Evolutionary conservation across 2,113 vertebrate genomes (phyloP).

Genomic region (Sturnira hondurensis): DNA sequence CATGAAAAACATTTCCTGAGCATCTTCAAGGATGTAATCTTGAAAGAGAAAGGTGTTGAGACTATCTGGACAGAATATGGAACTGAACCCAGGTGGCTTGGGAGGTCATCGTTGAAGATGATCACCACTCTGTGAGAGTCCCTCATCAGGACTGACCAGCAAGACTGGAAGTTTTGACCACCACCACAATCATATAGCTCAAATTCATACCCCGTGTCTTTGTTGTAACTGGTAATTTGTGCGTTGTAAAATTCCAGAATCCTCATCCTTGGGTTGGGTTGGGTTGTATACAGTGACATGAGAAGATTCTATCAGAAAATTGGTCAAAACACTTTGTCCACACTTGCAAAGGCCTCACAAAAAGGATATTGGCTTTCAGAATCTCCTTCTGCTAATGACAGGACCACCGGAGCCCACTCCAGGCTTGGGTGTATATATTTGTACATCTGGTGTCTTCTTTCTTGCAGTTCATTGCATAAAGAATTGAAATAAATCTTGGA

Average conservation of each 20-base stretch:
- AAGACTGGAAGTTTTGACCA: slow-evolving; percentile 93
- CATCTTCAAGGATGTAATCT: too few relatives aligned
- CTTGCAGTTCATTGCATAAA: not conserved
- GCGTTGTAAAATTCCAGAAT: slow-evolving; percentile 94
- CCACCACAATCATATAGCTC: slow-evolving; percentile 97
- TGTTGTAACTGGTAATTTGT: slow-evolving; percentile 76
- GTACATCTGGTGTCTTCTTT: not conserved
- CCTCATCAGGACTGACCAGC: slow-evolving; percentile 95
- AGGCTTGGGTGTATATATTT: not conserved
- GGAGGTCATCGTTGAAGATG: slow-evolving; percentile 90
- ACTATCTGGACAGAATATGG: too few relatives aligned
- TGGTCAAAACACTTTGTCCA: slow-evolving; percentile 91
- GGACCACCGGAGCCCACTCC: not conserved
- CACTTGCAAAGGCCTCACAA: slow-evolving; percentile 77
- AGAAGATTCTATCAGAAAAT: slow-evolving; percentile 89
- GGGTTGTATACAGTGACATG: slow-evolving; percentile 91
- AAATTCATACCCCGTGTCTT: slow-evolving; percentile 84
- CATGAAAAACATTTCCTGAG: not conserved
- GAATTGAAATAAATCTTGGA: not conserved
- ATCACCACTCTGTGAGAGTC: slow-evolving; percentile 91
- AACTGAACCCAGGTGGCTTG: slow-evolving; percentile 83
- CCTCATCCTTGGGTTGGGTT: slow-evolving; percentile 92
- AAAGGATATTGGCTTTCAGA: not conserved
- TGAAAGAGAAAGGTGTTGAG: too few relatives aligned
- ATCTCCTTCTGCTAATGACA: not conserved